Percentiles rank a stretch among this genome's conserved stretches.
These are phyloP conservation scores for Aphrophora alni DNA, from an alignment of 2,888 invertebrate genomes.

Conservation along the genomic window DNA sequence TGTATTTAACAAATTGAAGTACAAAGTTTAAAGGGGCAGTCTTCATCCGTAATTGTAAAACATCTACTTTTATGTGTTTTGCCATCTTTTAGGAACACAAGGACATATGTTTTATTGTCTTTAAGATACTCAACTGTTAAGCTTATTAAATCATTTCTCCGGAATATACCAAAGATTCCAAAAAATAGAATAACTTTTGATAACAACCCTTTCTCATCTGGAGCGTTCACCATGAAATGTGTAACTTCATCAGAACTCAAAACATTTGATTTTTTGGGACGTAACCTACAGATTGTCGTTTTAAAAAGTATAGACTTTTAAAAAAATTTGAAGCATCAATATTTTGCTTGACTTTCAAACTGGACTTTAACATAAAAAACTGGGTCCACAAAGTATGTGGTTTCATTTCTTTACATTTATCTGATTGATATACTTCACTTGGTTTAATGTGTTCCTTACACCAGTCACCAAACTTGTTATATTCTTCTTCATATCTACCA, in stretches of 20 bases:
- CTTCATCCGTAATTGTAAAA: slow-evolving; percentile 14
- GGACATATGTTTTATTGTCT: slow-evolving; percentile 10
- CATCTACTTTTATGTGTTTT: slow-evolving; percentile 12
- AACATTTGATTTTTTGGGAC: slow-evolving; percentile 18
- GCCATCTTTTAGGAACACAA: not conserved
- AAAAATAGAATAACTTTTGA: slow-evolving; percentile 2
- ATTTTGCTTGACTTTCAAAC: slow-evolving; percentile 3
- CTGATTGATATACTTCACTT: slow-evolving; percentile 13
- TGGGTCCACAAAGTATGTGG: slow-evolving; percentile 11
- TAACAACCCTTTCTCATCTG: slow-evolving; percentile 7
- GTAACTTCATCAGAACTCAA: slow-evolving; percentile 6
- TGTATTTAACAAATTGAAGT: not conserved
- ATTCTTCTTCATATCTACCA: too few relatives aligned
- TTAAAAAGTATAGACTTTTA: slow-evolving; percentile 15
- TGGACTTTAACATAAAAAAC: slow-evolving; percentile 25
- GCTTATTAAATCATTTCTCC: not conserved
- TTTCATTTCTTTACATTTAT: not conserved
- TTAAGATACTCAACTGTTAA: not conserved
- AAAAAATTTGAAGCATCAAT: slow-evolving; percentile 18
- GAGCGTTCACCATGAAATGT: slow-evolving; percentile 12
- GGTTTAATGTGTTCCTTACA: too few relatives aligned
- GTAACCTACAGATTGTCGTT: not conserved
- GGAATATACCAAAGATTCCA: slow-evolving; percentile 11
- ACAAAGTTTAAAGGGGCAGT: not conserved
- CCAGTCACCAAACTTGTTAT: too few relatives aligned